Conservation (phyloP, 2,888 invertebrate species). For the Meloe dianella region DNA sequence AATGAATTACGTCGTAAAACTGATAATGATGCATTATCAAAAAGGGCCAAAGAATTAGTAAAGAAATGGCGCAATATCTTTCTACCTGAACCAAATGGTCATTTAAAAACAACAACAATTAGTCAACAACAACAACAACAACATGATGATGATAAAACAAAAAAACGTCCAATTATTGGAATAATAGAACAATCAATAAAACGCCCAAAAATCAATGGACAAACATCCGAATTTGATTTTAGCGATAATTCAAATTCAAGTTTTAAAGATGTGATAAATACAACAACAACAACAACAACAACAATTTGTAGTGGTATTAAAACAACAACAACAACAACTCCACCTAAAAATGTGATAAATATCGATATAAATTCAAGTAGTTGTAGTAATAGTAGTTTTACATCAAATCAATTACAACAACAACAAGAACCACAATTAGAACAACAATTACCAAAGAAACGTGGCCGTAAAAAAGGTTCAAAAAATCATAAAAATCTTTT, state of each 20-base stretch:
- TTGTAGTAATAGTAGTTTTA: not conserved
- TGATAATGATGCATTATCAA: slow-evolving; percentile 81
- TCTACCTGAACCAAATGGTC: slow-evolving; percentile 64
- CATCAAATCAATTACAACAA: not conserved
- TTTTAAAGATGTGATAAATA: slow-evolving; percentile 54
- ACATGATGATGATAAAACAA: slow-evolving; percentile 28
- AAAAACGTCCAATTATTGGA: slow-evolving; percentile 44
- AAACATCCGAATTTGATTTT: slow-evolving; percentile 55
- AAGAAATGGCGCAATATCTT: slow-evolving; percentile 92
- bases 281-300: slow-evolving; percentile 30
- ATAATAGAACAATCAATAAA: slow-evolving; percentile 43
- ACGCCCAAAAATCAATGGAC: slow-evolving; percentile 61
- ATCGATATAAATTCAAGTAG: slow-evolving; percentile 62
- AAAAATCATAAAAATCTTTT: slow-evolving; percentile 62
- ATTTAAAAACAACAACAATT: slow-evolving; percentile 48
- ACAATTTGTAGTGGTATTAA: slow-evolving; percentile 26
- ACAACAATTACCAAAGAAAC: slow-evolving; percentile 62
- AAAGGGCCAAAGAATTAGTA: slow-evolving; percentile 88
- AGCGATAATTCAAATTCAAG: slow-evolving; percentile 59
- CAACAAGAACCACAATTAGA: slow-evolving; percentile 52
- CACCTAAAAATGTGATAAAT: slow-evolving; percentile 43
- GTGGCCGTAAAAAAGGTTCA: slow-evolving; percentile 67
- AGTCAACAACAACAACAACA: slow-evolving; percentile 36
- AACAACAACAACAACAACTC: slow-evolving; percentile 39
- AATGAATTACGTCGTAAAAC: slow-evolving; percentile 91